phyloP scores from a whole-genome alignment of 1,140 invertebrate genomes.

The Arion vulgaris region DNA sequence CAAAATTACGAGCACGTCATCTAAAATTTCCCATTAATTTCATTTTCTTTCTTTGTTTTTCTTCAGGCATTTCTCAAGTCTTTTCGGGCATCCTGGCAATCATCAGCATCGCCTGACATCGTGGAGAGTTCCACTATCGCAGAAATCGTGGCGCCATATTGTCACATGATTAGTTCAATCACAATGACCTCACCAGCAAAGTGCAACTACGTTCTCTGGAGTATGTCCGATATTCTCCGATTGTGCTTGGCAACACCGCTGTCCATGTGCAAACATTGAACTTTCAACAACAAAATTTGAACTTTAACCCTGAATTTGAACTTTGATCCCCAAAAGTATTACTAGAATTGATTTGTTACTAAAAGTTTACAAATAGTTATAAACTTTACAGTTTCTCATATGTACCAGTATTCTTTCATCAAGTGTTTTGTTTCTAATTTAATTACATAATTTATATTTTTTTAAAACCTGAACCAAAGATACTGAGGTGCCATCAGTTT shows the following conservation, averaged over 20 bases:
- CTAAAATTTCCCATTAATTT: too few relatives aligned
- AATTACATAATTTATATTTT: too few relatives aligned
- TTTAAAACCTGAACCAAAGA: too few relatives aligned
- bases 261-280: slow-evolving; percentile 7
- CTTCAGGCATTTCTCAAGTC: neutral
- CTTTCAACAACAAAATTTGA: neutral
- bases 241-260: slow-evolving; percentile 26
- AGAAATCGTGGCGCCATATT: neutral
- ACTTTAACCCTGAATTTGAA: too few relatives aligned
- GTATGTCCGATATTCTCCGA: slow-evolving; percentile 34
- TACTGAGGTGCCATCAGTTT: too few relatives aligned
- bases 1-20: too few relatives aligned
- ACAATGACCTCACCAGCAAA: slow-evolving; percentile 11
- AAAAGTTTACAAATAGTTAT: too few relatives aligned
- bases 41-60: neutral
- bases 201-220: slow-evolving; percentile 22
- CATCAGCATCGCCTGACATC: neutral
- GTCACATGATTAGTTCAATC: neutral
- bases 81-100: neutral
- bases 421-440: too few relatives aligned
- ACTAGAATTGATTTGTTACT: too few relatives aligned
- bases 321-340: too few relatives aligned
- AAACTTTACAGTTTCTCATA: too few relatives aligned
- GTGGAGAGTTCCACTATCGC: neutral
- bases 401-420: too few relatives aligned